phyloP scores from a whole-genome alignment of 2,113 vertebrate genomes.

The Vicugna pacos region DNA sequence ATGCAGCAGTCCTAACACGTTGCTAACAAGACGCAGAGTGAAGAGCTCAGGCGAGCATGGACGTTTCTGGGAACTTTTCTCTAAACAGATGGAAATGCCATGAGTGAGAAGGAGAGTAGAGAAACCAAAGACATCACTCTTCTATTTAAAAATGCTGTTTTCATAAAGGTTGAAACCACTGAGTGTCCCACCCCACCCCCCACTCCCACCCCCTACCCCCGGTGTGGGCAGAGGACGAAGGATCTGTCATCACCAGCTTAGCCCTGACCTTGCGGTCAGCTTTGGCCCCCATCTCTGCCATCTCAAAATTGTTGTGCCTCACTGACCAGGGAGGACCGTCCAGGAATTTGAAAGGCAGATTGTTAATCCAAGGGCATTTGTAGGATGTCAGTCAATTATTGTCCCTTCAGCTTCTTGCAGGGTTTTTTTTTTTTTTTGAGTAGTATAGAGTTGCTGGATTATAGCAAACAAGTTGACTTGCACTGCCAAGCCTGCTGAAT shows the following conservation, averaged over 20 bases:
- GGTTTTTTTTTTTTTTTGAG: conserved; percentile 51
- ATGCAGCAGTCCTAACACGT: neutral
- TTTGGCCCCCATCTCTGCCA: conserved; percentile 88
- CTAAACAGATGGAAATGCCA: conserved; percentile 56
- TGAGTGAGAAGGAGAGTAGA: neutral
- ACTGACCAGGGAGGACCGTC: conserved; percentile 88
- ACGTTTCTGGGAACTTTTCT: conserved; percentile 50
- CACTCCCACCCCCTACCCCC: neutral
- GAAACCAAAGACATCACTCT: neutral
- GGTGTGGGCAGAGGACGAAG: conserved; percentile 81
- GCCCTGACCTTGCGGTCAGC: conserved; percentile 89
- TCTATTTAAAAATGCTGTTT: conserved; percentile 75
- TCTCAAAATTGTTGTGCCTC: conserved; percentile 84
- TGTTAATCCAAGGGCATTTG: conserved; percentile 83
- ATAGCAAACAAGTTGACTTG: conserved; percentile 37
- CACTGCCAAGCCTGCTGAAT: conserved; percentile 65
- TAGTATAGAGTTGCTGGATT: conserved; percentile 60
- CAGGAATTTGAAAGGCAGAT: conserved; percentile 83
- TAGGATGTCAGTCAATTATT: conserved; percentile 81
- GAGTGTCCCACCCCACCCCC: neutral
- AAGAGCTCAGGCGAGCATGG: conserved; percentile 57
- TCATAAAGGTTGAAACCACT: conserved; percentile 46
- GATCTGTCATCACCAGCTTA: conserved; percentile 89
- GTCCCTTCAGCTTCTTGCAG: conserved; percentile 80
- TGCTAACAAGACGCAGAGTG: conserved; percentile 65